Conservation (phyloP, 1,140 invertebrate species). For the Acyrthosiphon pisum region DNA sequence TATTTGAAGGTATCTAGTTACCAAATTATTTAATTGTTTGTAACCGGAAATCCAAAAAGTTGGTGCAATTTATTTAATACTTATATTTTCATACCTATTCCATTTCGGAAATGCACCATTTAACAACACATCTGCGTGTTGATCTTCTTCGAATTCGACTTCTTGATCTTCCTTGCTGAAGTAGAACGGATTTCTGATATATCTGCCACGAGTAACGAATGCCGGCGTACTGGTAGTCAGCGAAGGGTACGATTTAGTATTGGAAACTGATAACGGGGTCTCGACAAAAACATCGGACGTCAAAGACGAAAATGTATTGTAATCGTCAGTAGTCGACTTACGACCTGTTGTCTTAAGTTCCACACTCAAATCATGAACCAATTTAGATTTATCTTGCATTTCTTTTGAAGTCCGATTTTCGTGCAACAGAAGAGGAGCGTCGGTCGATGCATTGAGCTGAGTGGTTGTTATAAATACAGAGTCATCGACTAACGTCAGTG, state of each 20-base stretch:
- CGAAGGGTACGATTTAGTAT: not conserved
- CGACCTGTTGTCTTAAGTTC: not conserved
- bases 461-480: not conserved
- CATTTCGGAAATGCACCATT: slow-evolving; percentile 23
- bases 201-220: slow-evolving; percentile 25
- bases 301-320: slow-evolving; percentile 14
- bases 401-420: slow-evolving; percentile 33
- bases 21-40: too few species aligned
- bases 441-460: not conserved
- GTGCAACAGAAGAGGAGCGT: not conserved
- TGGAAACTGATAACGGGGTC: not conserved
- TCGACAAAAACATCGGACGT: not conserved
- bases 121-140: not conserved
- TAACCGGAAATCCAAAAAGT: too few species aligned
- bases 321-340: not conserved
- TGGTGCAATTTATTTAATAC: too few species aligned
- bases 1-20: too few species aligned
- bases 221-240: not conserved
- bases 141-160: slow-evolving; percentile 23
- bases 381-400: not conserved
- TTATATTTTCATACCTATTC: slow-evolving; percentile 19
- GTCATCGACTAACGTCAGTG: not conserved
- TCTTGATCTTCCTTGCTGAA: slow-evolving; percentile 27
- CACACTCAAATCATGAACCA: not conserved
- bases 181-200: slow-evolving; percentile 28